These are phyloP conservation scores for Anisognathus igniventris DNA, from an alignment of 2,797 vertebrate genomes.

Conservation along the genomic window DNA sequence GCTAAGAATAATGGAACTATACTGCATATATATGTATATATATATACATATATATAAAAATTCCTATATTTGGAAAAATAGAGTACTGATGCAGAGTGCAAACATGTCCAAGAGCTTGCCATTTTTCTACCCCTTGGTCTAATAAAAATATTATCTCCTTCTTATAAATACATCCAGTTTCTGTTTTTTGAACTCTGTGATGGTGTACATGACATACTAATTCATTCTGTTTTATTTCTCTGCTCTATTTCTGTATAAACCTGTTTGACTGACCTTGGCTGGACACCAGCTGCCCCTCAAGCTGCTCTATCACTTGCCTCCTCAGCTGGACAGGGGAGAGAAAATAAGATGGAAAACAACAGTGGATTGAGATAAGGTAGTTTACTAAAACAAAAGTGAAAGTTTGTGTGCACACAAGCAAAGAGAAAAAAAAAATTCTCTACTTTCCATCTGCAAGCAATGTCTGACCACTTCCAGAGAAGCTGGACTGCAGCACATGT, in stretches of 20 bases:
- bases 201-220: not conserved
- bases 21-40: not conserved
- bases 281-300: not conserved
- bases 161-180: not conserved
- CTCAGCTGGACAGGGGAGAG: not conserved
- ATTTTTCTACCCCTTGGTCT: not conserved
- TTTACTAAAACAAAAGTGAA: not conserved
- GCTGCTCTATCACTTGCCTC: accelerated
- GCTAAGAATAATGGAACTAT: not conserved
- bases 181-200: not conserved
- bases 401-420: accelerated
- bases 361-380: accelerated
- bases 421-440: not conserved
- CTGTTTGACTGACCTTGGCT: not conserved
- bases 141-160: not conserved
- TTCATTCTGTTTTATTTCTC: not conserved
- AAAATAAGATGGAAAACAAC: not conserved
- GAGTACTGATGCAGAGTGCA: not conserved
- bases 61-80: not conserved
- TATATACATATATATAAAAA: too few relatives aligned
- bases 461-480: not conserved
- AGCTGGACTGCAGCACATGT: not conserved
- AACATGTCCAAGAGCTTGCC: not conserved
- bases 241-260: not conserved
- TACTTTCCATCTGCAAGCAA: not conserved